Evolutionary conservation across 2,113 vertebrate species (phyloP), one percentile per base, ranked within the genome.

Genomic region (Malurus alboscapulatus): DNA sequence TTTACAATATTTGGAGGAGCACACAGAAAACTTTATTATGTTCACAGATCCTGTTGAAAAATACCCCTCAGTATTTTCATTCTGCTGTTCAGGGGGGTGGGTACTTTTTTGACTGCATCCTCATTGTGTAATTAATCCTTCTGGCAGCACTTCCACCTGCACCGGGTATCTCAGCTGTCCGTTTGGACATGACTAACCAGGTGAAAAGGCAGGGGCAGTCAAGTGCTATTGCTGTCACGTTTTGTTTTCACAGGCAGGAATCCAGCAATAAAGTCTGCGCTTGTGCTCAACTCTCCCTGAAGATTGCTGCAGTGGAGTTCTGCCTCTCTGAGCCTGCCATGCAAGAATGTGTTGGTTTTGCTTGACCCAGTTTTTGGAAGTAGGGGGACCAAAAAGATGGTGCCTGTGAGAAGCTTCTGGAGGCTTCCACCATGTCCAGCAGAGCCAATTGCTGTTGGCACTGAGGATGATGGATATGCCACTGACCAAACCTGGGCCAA

Each of bases 71-170:
- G 24, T 29, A 69, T 48, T 75, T 91, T 75, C 11, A 17, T 58
- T 71, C 16, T 0, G 0, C 42, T 45, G 8, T 45, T 48, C 38
- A 71, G 16, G 6, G 34, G 9, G 57, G 5, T 40, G 9, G 57
- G 16, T 38, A 18, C 21, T 69, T 20, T 45, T 79, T 55, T 62
- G 38, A 79, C 27, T 71, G 9, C 12, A 30, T 74, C 36, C 16
- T 74, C 7, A 22, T 9, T 30, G 24, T 32, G 14, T 24, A 55
- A 32, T 7, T 50, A 81, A 81, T 15, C n/a, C 14, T 72, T 18
- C 45, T 81, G 17, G 3, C 26, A 94, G 51, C 4, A 20, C 18
- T 40, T 75, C 17, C 16, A 38, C 25, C n/a, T 36, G 50, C 18
- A 54, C 5, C 72, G 47, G 17, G 27, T 74, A 15, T 38, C 57